These are phyloP conservation scores for Psettodes erumei DNA, from an alignment of 2,113 vertebrate genomes.

Conservation along the genomic window DNA sequence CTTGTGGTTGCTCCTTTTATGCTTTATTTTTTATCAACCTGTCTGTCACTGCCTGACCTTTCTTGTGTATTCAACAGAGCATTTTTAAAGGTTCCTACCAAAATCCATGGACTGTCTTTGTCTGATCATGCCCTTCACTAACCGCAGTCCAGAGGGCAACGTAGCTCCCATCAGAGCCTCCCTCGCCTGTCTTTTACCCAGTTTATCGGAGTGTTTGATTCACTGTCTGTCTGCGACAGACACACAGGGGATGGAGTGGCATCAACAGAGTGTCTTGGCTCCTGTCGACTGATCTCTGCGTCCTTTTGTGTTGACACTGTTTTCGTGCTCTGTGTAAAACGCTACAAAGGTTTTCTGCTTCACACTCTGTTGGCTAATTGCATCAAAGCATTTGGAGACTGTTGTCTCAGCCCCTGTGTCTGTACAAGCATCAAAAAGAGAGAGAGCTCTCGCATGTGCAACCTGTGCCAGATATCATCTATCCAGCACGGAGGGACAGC, in stretches of 20 bases:
- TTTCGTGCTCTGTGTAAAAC: slow-evolving; percentile 58
- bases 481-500: slow-evolving; percentile 45
- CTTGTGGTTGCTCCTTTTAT: slow-evolving; percentile 44
- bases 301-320: slow-evolving; percentile 71
- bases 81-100: slow-evolving; percentile 60
- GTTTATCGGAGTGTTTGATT: slow-evolving; percentile 45
- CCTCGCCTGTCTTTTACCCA: slow-evolving; percentile 23
- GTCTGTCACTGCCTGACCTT: slow-evolving; percentile 71
- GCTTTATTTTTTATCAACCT: slow-evolving; percentile 60
- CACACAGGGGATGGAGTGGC: slow-evolving; percentile 54
- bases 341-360: slow-evolving; percentile 80
- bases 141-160: slow-evolving; percentile 40
- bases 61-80: slow-evolving; percentile 60
- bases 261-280: slow-evolving; percentile 55
- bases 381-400: slow-evolving; percentile 75
- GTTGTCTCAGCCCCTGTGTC: slow-evolving; percentile 65
- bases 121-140: slow-evolving; percentile 60
- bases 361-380: slow-evolving; percentile 80
- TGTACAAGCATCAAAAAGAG: slow-evolving; percentile 74
- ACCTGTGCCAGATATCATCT: slow-evolving; percentile 69
- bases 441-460: slow-evolving; percentile 48
- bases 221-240: slow-evolving; percentile 49
- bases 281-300: slow-evolving; percentile 64
- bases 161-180: slow-evolving; percentile 44
- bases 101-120: slow-evolving; percentile 54